phyloP scores from a whole-genome alignment of 2,888 invertebrate species.

The Acheta domesticus region DNA sequence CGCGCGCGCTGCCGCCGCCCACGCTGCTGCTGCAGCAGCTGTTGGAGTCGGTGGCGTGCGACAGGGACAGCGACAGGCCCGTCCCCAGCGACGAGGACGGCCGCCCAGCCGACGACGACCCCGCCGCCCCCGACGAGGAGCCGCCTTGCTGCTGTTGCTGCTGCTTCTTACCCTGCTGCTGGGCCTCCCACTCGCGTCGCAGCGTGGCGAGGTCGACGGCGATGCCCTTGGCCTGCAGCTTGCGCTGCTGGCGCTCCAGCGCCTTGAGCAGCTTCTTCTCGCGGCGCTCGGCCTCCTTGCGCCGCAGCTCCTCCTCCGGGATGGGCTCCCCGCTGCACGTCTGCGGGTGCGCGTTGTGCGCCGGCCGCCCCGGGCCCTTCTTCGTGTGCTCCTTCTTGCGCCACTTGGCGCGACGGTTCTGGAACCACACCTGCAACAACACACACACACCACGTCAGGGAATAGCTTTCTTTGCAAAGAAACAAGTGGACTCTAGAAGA shows the following conservation, averaged over 20 bases:
- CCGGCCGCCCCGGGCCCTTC: constrained; percentile 96
- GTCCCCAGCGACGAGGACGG: constrained; percentile 23
- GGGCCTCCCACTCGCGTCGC: constrained; percentile 71
- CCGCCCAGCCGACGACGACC: neutral
- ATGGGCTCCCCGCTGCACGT: constrained; percentile 97
- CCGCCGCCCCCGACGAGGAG: neutral
- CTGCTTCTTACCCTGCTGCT: neutral
- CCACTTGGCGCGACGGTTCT: constrained; percentile 98
- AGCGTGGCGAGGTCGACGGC: constrained; percentile 82
- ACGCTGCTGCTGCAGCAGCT: constrained; percentile 45
- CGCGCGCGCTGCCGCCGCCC: constrained; percentile 41
- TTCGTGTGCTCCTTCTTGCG: constrained; percentile 98
- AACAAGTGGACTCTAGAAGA: no score
- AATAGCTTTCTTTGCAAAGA: no score
- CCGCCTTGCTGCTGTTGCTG: neutral
- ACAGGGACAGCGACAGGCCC: constrained; percentile 30
- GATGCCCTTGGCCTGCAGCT: constrained; percentile 86
- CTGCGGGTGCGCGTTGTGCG: constrained; percentile 97
- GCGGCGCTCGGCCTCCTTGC: constrained; percentile 81
- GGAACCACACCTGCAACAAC: constrained; percentile 71
- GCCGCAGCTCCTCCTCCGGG: constrained; percentile 81
- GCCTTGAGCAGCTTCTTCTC: constrained; percentile 90
- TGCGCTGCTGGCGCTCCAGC: constrained; percentile 86
- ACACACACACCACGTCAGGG: no score
- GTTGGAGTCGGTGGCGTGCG: constrained; percentile 42